Evolutionary conservation across 2,888 invertebrate genomes (phyloP), one percentile per base, ranked within the genome.

Genomic region (Sepioteuthis lessoniana): DNA sequence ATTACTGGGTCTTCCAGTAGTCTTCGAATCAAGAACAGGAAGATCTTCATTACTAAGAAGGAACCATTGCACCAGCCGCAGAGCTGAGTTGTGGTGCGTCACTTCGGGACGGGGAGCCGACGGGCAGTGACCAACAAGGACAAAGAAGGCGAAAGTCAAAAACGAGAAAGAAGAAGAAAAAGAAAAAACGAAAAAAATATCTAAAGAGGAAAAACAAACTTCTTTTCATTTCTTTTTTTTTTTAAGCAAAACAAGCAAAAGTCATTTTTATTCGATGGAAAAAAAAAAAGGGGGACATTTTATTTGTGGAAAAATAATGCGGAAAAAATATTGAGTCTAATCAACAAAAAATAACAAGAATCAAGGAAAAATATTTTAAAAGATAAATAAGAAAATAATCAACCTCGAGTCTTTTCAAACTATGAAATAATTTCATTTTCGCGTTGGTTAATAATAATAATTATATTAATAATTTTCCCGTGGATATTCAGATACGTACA

Each of bases 61-160:
- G 76, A 76, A 76, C 76, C 76, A 76, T 76, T 76, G 76, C n/a
- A 76, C 76, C 76, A 76, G 76, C n/a, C n/a, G n/a, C n/a, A n/a
- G 76, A 35, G 76, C 76, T 35, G 76, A 76, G 76, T 13, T 76
- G 76, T 76, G 76, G 76, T n/a, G n/a, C 25, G 76, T 76, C 76
- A 76, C 35, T 76, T 76, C 76, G 76, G 76, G 76, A 35, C 76
- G 76, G 35, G 76, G 76, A 76, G 76, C 76, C 76, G n/a, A 76
- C 76, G 76, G n/a, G n/a, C 13, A 76, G 76, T 76, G n/a, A 76
- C n/a, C n/a, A n/a, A 10, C 76, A 76, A 76, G 35, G 35, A 76
- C n/a, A 76, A 76, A 55, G 21, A 55, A 76, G 0, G 16, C n/a
- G 19, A 76, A 76, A n/a, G 25, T 4, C 13, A 35, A 35, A n/a